Percentiles rank a stretch among this genome's conserved stretches.
Conservation (phyloP, 1,140 invertebrate genomes). For the Drosophila sproati region DNA sequence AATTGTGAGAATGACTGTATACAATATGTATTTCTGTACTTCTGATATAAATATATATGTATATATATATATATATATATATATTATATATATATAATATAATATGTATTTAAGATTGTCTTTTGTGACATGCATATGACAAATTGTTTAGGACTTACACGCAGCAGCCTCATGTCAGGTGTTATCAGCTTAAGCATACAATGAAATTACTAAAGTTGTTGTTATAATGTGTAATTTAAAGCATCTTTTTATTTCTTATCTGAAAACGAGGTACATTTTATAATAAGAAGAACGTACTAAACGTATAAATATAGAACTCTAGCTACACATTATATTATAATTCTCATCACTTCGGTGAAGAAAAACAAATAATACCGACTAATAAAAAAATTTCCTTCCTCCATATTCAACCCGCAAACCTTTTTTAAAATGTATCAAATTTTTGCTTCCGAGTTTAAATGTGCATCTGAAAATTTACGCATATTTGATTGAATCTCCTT, state of each 20-base stretch:
- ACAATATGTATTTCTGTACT: background rate
- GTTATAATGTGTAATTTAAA: constrained; percentile 7
- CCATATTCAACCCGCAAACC: no score
- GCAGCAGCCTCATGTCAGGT: constrained; percentile 1
- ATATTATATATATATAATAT: background rate
- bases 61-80: background rate
- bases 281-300: background rate
- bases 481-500: no score
- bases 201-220: background rate
- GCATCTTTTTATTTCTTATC: constrained; percentile 3
- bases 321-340: no score
- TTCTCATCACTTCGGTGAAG: no score
- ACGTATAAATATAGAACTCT: no score
- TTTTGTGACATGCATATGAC: background rate
- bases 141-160: background rate
- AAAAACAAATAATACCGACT: no score
- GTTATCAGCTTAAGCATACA: background rate
- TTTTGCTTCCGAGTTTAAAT: no score
- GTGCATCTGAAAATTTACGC: no score
- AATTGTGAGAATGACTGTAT: background rate
- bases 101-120: background rate
- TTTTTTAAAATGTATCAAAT: no score
- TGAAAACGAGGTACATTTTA: background rate
- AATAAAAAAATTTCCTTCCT: no score
- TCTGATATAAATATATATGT: background rate